A percentile compares a stretch with the other conserved stretches of the same genome.
These are phyloP conservation scores for Myotis vivesi DNA, from an alignment of 2,797 vertebrate genomes.

Conservation along the genomic window DNA sequence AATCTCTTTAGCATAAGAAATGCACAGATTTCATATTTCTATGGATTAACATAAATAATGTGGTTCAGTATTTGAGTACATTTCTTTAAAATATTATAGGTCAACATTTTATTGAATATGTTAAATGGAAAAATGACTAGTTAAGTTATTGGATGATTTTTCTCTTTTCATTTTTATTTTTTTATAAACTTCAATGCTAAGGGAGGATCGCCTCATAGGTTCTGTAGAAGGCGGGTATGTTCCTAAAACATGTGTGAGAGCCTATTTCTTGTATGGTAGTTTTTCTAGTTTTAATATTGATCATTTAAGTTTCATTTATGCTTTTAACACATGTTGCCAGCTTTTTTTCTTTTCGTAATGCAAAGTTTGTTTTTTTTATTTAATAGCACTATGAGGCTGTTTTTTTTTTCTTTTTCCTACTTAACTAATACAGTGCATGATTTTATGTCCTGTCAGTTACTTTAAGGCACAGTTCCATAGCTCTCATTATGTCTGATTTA, in stretches of 20 bases:
- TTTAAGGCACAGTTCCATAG: conserved; percentile 50
- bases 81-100: conserved; percentile 26
- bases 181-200: conserved; percentile 82
- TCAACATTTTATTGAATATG: conserved; percentile 35
- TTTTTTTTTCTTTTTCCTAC: neutral
- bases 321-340: conserved; percentile 65
- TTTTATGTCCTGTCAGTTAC: conserved; percentile 71
- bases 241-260: conserved; percentile 78
- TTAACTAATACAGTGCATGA: conserved; percentile 77
- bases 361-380: conserved; percentile 39
- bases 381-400: conserved; percentile 20
- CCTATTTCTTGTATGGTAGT: conserved; percentile 65
- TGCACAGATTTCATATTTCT: neutral
- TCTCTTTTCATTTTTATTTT: conserved; percentile 78
- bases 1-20: conserved; percentile 11
- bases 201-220: conserved; percentile 92
- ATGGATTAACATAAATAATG: neutral
- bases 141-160: conserved; percentile 79
- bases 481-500: conserved; percentile 56
- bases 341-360: conserved; percentile 46
- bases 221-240: conserved; percentile 93
- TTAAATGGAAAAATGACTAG: conserved; percentile 36
- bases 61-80: neutral
- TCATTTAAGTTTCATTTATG: conserved; percentile 70
- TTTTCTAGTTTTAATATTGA: conserved; percentile 63